Evolutionary conservation across 2,113 vertebrate genomes (phyloP).

Genomic region (Sturnus vulgaris): DNA sequence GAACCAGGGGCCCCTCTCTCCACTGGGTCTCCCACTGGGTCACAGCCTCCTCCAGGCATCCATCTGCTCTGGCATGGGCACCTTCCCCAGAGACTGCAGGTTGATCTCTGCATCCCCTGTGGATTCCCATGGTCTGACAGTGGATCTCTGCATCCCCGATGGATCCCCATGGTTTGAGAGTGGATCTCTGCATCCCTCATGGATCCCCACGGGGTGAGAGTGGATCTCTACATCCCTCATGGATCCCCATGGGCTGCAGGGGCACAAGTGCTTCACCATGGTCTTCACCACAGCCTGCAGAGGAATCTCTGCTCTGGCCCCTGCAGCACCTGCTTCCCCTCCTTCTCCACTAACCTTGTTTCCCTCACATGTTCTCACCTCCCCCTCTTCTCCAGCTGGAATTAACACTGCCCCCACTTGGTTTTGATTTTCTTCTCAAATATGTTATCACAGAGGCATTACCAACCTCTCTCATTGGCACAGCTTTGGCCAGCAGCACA

Average conservation of each 20-base stretch:
- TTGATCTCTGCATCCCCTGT: too few relatives aligned
- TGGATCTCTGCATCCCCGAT: not conserved
- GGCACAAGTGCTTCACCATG: too few relatives aligned
- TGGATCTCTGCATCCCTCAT: not conserved
- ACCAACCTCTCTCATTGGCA: not conserved
- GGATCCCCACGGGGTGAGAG: too few relatives aligned
- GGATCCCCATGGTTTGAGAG: too few relatives aligned
- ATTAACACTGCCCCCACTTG: not conserved
- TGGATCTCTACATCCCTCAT: not conserved
- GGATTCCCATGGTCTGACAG: too few relatives aligned
- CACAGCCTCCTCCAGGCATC: too few relatives aligned
- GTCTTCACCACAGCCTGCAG: too few relatives aligned
- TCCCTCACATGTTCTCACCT: not conserved
- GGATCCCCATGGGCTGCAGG: not conserved
- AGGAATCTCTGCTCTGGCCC: too few relatives aligned
- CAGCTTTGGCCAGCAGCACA: not conserved
- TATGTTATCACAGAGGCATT: rapidly evolving
- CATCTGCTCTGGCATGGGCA: too few relatives aligned
- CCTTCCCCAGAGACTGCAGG: too few relatives aligned
- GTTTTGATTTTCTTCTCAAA: not conserved
- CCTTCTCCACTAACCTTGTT: not conserved
- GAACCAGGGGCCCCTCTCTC: too few relatives aligned
- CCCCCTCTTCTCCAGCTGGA: not conserved
- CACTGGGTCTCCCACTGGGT: too few relatives aligned
- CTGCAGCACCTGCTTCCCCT: not conserved